These are phyloP conservation scores for Triplophysa bombifrons DNA, from an alignment of 2,797 vertebrate species.

Conservation along the genomic window DNA sequence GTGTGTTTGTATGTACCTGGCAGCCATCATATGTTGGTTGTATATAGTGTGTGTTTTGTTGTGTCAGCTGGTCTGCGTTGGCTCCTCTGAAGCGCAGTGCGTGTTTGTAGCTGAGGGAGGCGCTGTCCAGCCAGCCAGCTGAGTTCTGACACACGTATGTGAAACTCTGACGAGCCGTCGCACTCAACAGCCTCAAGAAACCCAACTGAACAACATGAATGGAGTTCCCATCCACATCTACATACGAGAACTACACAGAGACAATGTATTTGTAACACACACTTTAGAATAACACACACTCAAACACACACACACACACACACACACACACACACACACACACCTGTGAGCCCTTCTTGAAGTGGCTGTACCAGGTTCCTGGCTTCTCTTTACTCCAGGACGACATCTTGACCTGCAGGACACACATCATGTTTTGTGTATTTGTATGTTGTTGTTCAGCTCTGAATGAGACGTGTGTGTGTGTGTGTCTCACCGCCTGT, in stretches of 20 bases:
- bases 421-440: not conserved
- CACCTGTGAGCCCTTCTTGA: slow-evolving; percentile 91
- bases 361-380: slow-evolving; percentile 93
- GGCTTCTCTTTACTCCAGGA: slow-evolving; percentile 94
- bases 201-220: slow-evolving; percentile 93
- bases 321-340: slow-evolving; percentile 40
- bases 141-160: slow-evolving; percentile 97
- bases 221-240: slow-evolving; percentile 83
- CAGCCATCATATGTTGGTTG: slow-evolving; percentile 82
- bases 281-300: not conserved
- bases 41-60: slow-evolving; percentile 89
- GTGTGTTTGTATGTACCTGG: slow-evolving; percentile 69
- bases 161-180: slow-evolving; percentile 88
- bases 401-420: slow-evolving; percentile 90
- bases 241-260: slow-evolving; percentile 85
- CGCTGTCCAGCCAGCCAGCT: slow-evolving; percentile 86
- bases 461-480: no score
- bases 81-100: slow-evolving; percentile 92
- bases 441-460: not conserved
- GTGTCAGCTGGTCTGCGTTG: slow-evolving; percentile 90
- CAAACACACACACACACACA: slow-evolving; percentile 14
- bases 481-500: slow-evolving; percentile 69
- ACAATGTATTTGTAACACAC: not conserved
- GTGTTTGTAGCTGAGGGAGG: slow-evolving; percentile 80
- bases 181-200: slow-evolving; percentile 91